Base-by-base conservation (phyloP, 2,888 invertebrate species). In the Phengaris arion region DNA sequence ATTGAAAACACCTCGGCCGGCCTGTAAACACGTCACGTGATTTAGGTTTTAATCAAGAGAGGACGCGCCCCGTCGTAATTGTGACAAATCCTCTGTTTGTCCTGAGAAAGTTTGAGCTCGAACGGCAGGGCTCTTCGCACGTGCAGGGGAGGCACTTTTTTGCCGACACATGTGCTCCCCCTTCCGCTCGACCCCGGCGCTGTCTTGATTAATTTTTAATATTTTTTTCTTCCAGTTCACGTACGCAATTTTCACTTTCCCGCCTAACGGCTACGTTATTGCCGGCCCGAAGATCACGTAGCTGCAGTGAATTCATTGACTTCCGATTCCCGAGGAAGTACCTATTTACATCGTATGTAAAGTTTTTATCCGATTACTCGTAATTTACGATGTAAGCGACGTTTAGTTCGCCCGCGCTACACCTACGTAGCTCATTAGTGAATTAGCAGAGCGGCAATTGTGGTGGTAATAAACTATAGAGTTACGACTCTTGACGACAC, bases 31-130 rank as follows among this genome's bases (percentile, higher is more conserved):
- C 92, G 93, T 93, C 93, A 93, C 93, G 93, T 93, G 93, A 93
- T 93, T 93, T 93, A 93, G 93, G 93, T 93, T 93, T 93, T 93
- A 93, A 93, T 93, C 93, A 93, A 93, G 92, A 90, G 90, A 92
- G 92, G 92, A 90, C 93, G 89, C 90, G 85, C 87, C 89, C 85
- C 85, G 88, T 85, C 90, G 93, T 93, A 93, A 93, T 93, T 93
- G 93, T 93, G 93, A 93, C 93, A 93, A 93, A 93, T 93, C 92
- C 93, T 92, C 93, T 93, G 93, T 93, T 93, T 93, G 93, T 93
- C 35, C 35, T 90, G 91, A 89, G 88, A 87, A 93, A 93, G 91
- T 93, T 93, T 93, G 92, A 93, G 93, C 92, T 92, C 89, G 87
- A 87, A 87, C 86, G 87, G 89, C 87, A 88, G 35, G 89, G 86